phyloP scores from a whole-genome alignment of 1,140 invertebrate species.

The Scaptomyza hsui region DNA sequence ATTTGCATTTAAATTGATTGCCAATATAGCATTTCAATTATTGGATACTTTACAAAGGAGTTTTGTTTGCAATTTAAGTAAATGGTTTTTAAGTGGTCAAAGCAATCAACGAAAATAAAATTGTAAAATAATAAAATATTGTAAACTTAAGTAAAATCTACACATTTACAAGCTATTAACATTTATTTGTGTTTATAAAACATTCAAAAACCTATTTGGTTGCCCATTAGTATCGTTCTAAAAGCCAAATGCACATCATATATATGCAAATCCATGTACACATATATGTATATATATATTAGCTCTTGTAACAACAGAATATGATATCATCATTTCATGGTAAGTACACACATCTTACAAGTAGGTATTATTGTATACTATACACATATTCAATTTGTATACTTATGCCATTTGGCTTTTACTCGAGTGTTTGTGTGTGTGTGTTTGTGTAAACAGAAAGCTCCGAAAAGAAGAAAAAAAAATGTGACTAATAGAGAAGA shows the following conservation, averaged over 20 bases:
- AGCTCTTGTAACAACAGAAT: neutral
- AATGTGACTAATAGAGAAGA: conserved; percentile 46
- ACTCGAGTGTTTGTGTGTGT: neutral
- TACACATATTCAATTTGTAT: conserved; percentile 3
- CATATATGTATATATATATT: neutral
- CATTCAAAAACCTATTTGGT: too few species aligned
- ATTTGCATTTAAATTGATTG: neutral
- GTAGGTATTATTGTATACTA: conserved; percentile 10
- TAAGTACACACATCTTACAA: conserved; percentile 11
- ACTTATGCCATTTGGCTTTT: conserved; percentile 3
- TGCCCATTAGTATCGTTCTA: too few species aligned
- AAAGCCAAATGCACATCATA: neutral
- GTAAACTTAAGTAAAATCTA: too few species aligned
- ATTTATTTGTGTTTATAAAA: too few species aligned
- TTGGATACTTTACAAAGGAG: neutral
- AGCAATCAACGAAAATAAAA: too few species aligned
- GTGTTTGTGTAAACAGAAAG: conserved; percentile 33
- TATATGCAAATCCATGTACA: too few species aligned
- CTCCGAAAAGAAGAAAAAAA: conserved; percentile 21
- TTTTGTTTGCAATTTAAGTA: neutral
- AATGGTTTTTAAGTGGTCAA: neutral
- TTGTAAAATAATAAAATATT: too few species aligned
- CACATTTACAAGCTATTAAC: too few species aligned
- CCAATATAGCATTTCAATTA: neutral
- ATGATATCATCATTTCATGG: conserved; percentile 8